A percentile compares a stretch with the other conserved stretches of the same genome.
phyloP scores from a whole-genome alignment of 2,888 invertebrate genomes.

The Cryptus viduatorius region DNA sequence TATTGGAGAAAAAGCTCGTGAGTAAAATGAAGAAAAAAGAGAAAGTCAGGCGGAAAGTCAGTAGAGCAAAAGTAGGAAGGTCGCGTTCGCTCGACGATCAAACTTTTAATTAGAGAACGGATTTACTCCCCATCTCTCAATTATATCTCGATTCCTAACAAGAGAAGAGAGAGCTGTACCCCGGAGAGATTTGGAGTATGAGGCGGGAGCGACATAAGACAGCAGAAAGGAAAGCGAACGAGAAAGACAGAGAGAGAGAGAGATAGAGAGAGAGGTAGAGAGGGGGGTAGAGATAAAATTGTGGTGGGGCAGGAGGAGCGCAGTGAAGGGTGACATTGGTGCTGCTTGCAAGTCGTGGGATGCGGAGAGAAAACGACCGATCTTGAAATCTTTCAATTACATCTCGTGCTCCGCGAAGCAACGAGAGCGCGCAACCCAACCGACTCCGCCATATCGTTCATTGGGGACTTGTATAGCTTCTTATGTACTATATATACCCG shows the following conservation, averaged over 20 bases:
- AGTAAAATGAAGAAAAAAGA: conserved; percentile 10
- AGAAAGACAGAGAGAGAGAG: conserved; percentile 41
- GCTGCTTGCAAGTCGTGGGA: conserved; percentile 36
- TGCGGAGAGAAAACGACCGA: conserved; percentile 59
- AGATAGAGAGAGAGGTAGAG: conserved; percentile 38
- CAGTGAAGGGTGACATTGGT: conserved; percentile 47
- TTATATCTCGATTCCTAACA: conserved; percentile 63
- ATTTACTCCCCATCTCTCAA: conserved; percentile 67
- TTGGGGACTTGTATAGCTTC: conserved; percentile 51
- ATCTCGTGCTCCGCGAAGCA: conserved; percentile 62
- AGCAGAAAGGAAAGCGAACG: conserved; percentile 27
- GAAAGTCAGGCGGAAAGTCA: conserved; percentile 29
- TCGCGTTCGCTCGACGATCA: conserved; percentile 55
- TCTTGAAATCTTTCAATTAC: conserved; percentile 67
- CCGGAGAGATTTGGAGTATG: conserved; percentile 1
- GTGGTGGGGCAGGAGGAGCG: neutral
- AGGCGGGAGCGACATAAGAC: conserved; percentile 3
- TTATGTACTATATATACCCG: neutral
- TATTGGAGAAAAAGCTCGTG: neutral
- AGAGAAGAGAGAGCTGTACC: conserved; percentile 31
- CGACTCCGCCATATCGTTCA: conserved; percentile 42
- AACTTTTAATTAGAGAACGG: conserved; percentile 68
- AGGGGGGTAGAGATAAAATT: conserved; percentile 22
- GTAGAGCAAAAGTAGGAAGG: conserved; percentile 31
- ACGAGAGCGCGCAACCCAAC: conserved; percentile 40